phyloP scores from a whole-genome alignment of 1,140 invertebrate species.

The Tetragnatha versicolor region DNA sequence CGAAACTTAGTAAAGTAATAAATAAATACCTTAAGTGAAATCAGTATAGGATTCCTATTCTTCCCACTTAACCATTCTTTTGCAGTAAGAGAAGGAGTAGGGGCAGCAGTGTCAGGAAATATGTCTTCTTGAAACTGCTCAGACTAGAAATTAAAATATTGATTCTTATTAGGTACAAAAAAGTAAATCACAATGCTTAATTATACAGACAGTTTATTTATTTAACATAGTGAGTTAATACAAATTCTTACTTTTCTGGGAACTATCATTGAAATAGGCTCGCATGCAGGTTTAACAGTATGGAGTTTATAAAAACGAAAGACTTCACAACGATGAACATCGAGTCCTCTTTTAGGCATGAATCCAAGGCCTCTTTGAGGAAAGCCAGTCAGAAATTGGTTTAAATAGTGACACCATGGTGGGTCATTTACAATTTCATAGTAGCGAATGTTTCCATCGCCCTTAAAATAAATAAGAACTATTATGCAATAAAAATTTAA shows the following conservation, averaged over 20 bases:
- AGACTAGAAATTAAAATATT: slow-evolving; percentile 66
- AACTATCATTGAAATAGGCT: slow-evolving; percentile 94
- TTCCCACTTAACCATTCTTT: slow-evolving; percentile 87
- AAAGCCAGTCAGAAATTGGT: slow-evolving; percentile 88
- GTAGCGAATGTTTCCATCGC: slow-evolving; percentile 93
- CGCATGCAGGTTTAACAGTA: slow-evolving; percentile 83
- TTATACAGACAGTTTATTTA: too few species aligned
- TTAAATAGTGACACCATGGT: slow-evolving; percentile 88
- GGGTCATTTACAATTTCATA: slow-evolving; percentile 88
- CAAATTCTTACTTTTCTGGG: slow-evolving; percentile 75
- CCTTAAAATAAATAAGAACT: too few species aligned
- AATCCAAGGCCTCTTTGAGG: slow-evolving; percentile 87
- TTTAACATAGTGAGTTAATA: neutral
- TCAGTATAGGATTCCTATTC: slow-evolving; percentile 80
- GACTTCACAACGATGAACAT: slow-evolving; percentile 81
- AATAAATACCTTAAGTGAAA: slow-evolving; percentile 75
- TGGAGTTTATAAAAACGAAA: slow-evolving; percentile 93
- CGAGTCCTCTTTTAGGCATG: slow-evolving; percentile 93
- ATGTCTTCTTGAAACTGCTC: slow-evolving; percentile 86
- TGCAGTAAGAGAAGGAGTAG: slow-evolving; percentile 81
- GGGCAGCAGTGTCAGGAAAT: slow-evolving; percentile 88
- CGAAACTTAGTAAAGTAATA: neutral
- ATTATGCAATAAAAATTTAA: too few species aligned
- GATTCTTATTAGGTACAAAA: neutral
- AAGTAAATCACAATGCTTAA: too few species aligned